A percentile compares a stretch with the other conserved stretches of the same genome.
phyloP scores from a whole-genome alignment of 1,140 invertebrate genomes.

The Aplysia californica region DNA sequence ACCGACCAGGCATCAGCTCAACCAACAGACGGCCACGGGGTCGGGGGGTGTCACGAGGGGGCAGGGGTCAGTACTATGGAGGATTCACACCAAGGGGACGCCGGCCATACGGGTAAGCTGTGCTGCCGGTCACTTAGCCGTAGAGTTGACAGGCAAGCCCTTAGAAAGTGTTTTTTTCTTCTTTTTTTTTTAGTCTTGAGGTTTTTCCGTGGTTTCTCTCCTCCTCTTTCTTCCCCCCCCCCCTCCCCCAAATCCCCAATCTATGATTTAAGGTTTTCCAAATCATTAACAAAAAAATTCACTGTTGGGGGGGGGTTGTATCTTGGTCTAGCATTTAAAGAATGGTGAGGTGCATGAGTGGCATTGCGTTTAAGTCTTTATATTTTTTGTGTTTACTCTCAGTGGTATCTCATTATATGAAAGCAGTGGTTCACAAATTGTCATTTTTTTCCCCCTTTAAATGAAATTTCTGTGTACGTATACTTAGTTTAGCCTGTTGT shows the following conservation, averaged over 20 bases:
- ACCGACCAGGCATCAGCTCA: conserved; percentile 93
- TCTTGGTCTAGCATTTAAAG: background rate
- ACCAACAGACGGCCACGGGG: conserved; percentile 88
- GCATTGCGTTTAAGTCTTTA: too few relatives aligned
- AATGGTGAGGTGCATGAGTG: background rate
- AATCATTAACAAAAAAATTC: background rate
- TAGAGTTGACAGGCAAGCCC: background rate
- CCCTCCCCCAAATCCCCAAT: background rate
- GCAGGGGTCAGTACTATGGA: conserved; percentile 35
- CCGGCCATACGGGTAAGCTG: conserved; percentile 44
- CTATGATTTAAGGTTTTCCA: background rate
- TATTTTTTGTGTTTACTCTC: background rate
- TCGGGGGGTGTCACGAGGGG: conserved; percentile 68
- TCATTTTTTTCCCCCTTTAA: background rate
- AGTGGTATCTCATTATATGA: background rate
- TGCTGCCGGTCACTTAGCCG: background rate
- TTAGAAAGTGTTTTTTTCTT: background rate
- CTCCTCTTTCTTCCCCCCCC: too few relatives aligned
- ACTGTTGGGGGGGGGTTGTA: too few relatives aligned
- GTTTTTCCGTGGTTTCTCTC: too few relatives aligned
- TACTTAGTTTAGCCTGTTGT: background rate
- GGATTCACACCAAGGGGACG: conserved; percentile 47
- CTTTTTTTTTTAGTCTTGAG: too few relatives aligned
- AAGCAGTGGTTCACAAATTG: background rate
- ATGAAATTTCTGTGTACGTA: background rate